Base-by-base conservation (phyloP, 2,888 invertebrate species). In the Caenorhabditis becei region DNA sequence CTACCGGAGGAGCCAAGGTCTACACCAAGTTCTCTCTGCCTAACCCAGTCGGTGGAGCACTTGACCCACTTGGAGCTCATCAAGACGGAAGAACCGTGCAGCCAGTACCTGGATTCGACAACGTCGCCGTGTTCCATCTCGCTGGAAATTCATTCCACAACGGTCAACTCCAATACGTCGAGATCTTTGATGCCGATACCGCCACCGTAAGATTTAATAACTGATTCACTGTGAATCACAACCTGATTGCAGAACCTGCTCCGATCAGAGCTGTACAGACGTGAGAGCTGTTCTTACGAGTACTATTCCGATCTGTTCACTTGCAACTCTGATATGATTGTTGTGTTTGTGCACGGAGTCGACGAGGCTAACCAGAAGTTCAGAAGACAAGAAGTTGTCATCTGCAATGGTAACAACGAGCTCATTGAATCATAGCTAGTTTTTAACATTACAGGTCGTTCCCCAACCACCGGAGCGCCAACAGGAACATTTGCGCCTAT, bases 241-340 rank as follows among this genome's bases (percentile, higher is more conserved):
- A n/a, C n/a, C n/a, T 20, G n/a, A 10, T 41, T 78, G 54, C 37
- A 81, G 80, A 72, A 80, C 26, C 47, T 85, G n/a, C 78, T 85
- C 10, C 81, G 83, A 1, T 85, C 85, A 1, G 85, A 85, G 44
- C 69, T 85, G n/a, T 83, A 83, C 61, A 74, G 59, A 28, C 80
- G 88, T 23, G 49, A 32, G 18, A 78, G 56, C 2, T 87, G 87
- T 70, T 72, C 78, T 35, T 88, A 80, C 69, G 83, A 87, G 69
- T 88, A 83, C 80, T 84, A 82, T 65, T 87, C 88, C 0, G 87
- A 88, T 62, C 75, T 83, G 53, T 85, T 88, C 71, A 81, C 65
- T 26, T 88, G 88, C 62, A 75, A 83, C n/a, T 67, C 83, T 20
- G 85, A 83, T 28, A 71, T 85, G 72, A 58, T 85, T 28, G 83